Evolutionary conservation across 2,797 vertebrate species (phyloP), one percentile per base, ranked within the genome.

Genomic region (Spea hammondii): DNA sequence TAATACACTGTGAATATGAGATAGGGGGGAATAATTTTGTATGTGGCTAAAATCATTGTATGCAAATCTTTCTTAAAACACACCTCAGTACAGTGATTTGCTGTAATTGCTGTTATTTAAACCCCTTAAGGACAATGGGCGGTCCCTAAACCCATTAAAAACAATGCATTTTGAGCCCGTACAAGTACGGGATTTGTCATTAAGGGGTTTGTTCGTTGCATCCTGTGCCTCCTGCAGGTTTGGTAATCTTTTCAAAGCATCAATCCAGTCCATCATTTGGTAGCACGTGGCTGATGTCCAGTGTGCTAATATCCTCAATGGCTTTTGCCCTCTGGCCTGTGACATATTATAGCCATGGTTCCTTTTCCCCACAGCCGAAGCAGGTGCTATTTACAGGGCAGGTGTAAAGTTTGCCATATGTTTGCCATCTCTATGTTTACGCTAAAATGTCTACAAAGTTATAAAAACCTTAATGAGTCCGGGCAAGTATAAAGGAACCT

Each of bases 331-430:
- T 54, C 77, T 84, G 87, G 88, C 85, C 86, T 71, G 74, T 73
- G 85, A 79, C 7, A 69, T 70, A 4, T 51, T 83, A 76, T 78
- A 65, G 68, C 68, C 84, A 11, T 74, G 77, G 79, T 75, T 82
- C 76, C 84, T 59, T 67, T 69, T 77, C 79, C 45, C 62, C 17
- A 70, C 60, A 85, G 4, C 76, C 84, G 85, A 86, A 88, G 95
- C 96, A 96, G 95, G 94, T 96, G 95, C 88, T 90, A 86, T 85
- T 74, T 86, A 65, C 5, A 3, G 83, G 87, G 92, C 94, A 96
- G 94, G 94, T 96, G 92, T 87, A 77, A 55, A 44, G 54, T 80
- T 83, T 53, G 64, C 90, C 92, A 92, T 91, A 92, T 92, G 93
- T 83, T 83, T 53, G 65, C 90, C 93, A 93, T 91, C 92, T 92